Conservation (phyloP, 2,797 vertebrate genomes). For the Chlorospingus flavigularis region DNA sequence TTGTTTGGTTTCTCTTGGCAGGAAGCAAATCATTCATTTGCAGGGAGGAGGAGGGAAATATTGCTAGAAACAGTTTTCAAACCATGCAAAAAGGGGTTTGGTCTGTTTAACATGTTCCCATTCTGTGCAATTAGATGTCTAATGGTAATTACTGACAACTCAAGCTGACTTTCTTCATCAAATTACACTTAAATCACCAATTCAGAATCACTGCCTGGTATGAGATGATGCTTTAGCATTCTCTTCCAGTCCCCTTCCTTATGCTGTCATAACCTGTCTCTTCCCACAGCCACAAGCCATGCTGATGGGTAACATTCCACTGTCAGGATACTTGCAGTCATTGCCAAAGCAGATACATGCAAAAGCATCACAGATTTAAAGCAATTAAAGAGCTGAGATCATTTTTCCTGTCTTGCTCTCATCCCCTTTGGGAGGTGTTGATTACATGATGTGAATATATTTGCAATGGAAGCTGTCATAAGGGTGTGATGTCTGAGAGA, state of each 20-base stretch:
- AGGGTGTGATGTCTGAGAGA: constrained; percentile 3
- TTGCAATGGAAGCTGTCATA: not conserved
- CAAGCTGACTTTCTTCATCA: not conserved
- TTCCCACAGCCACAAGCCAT: not conserved
- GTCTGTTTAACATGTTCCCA: not conserved
- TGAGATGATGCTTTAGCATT: not conserved
- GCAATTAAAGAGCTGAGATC: not conserved
- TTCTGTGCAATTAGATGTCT: constrained; percentile 7
- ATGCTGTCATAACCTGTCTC: not conserved
- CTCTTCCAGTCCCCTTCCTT: not conserved
- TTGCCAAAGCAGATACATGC: not conserved
- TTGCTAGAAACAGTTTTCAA: not conserved
- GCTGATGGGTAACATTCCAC: not conserved
- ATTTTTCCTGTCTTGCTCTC: not conserved
- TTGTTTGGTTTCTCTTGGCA: not conserved
- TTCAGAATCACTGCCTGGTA: not conserved
- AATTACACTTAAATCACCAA: not conserved
- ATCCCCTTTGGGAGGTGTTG: not conserved
- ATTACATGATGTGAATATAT: not conserved
- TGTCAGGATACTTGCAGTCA: not conserved
- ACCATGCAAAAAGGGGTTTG: not conserved
- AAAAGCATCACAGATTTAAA: not conserved
- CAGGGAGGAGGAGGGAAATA: fast-evolving
- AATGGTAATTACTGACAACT: not conserved
- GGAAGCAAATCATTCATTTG: not conserved